Conservation (phyloP, 2,113 vertebrate species). For the Thermophis baileyi region DNA sequence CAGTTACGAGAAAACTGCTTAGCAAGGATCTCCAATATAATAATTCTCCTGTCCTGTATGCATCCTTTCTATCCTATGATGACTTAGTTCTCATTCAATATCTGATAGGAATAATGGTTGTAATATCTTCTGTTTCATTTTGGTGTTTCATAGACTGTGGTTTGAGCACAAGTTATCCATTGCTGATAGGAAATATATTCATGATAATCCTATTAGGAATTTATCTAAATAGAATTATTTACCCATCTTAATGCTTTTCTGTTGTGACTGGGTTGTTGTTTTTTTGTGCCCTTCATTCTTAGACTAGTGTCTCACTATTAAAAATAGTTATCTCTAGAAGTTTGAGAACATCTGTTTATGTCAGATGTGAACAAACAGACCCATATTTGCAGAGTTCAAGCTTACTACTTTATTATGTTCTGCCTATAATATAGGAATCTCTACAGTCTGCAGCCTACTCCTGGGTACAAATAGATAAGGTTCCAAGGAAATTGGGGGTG, state of each 20-base stretch:
- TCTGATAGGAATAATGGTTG: not conserved
- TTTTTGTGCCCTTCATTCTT: not conserved
- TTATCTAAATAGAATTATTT: not conserved
- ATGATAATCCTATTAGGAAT: not conserved
- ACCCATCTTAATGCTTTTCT: not conserved
- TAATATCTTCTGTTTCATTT: not conserved
- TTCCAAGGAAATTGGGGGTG: no score
- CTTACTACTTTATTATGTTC: no score
- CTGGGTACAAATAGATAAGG: no score
- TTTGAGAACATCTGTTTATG: not conserved
- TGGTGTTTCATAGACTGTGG: not conserved
- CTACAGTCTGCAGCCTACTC: no score
- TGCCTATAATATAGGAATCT: no score
- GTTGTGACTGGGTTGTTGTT: not conserved
- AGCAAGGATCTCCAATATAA: not conserved
- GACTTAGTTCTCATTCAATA: not conserved
- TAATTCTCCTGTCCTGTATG: not conserved
- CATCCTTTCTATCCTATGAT: not conserved
- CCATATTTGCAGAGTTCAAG: no score
- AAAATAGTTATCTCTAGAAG: not conserved
- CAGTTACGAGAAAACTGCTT: not conserved
- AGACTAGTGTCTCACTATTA: not conserved
- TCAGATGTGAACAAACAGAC: no score
- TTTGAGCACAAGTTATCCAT: not conserved
- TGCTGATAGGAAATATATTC: not conserved